Percentiles rank a stretch among this genome's conserved stretches.
Conservation (phyloP, 2,113 vertebrate species). For the Mobula hypostoma region DNA sequence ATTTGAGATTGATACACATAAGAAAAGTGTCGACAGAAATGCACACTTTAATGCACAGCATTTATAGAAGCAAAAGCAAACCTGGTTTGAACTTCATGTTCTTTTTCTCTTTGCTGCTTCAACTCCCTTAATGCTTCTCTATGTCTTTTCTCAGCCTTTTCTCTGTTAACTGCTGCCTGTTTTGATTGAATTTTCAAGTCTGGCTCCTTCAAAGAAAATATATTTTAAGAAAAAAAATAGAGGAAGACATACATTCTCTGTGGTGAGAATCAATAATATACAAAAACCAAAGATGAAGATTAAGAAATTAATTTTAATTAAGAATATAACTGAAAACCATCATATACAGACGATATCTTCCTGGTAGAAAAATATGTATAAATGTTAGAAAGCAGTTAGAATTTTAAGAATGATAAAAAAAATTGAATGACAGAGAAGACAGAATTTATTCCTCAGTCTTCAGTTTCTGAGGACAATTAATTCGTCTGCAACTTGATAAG, state of each 20-base stretch:
- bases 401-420: too few species aligned
- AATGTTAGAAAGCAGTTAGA: too few species aligned
- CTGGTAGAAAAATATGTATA: too few species aligned
- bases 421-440: too few species aligned
- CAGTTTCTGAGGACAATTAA: too few species aligned
- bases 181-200: constrained; percentile 63
- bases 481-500: too few species aligned
- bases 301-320: background rate
- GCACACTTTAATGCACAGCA: background rate
- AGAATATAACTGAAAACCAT: too few species aligned
- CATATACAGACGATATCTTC: too few species aligned
- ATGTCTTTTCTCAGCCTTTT: constrained; percentile 72
- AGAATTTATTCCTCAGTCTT: too few species aligned
- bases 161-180: constrained; percentile 61
- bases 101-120: constrained; percentile 63
- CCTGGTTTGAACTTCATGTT: constrained; percentile 60
- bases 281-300: background rate
- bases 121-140: constrained; percentile 74
- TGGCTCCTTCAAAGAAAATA: constrained; percentile 53
- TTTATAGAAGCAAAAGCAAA: constrained; percentile 44
- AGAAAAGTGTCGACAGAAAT: background rate
- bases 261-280: background rate
- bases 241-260: background rate
- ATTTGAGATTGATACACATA: background rate
- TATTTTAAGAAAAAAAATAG: background rate